phyloP scores from a whole-genome alignment of 1,140 invertebrate genomes.

The Camponotus floridanus region DNA sequence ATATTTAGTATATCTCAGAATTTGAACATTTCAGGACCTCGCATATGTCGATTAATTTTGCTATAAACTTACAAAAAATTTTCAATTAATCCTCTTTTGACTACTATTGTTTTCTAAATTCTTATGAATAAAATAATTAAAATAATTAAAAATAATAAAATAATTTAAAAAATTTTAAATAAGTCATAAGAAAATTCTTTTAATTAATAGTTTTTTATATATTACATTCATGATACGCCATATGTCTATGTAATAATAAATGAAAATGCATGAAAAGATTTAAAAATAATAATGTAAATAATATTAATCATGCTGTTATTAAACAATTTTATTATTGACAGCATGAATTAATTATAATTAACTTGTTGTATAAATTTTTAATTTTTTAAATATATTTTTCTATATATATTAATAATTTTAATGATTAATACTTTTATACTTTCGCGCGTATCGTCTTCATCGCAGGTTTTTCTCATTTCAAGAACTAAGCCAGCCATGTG shows the following conservation, averaged over 20 bases:
- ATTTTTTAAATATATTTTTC: no score
- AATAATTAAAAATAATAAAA: not conserved
- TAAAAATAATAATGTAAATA: not conserved
- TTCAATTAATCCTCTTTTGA: not conserved
- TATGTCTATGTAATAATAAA: not conserved
- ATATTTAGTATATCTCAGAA: not conserved
- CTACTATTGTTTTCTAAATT: not conserved
- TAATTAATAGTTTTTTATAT: not conserved
- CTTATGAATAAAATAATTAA: not conserved
- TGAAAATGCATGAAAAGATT: not conserved
- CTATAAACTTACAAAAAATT: not conserved
- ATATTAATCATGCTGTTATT: not conserved
- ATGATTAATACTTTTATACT: slow-evolving; percentile 10
- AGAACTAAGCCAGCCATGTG: slow-evolving; percentile 64
- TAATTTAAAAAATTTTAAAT: not conserved
- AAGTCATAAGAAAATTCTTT: not conserved
- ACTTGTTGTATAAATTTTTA: no score
- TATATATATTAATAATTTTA: no score
- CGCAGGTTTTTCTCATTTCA: slow-evolving; percentile 65
- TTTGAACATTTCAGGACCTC: not conserved
- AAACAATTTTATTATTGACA: not conserved
- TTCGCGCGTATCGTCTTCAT: slow-evolving; percentile 47
- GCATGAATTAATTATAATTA: no score
- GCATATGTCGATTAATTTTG: not conserved
- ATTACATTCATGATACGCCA: not conserved